Base-by-base conservation (phyloP, 1,140 invertebrate genomes). In the Nebria ingens region DNA sequence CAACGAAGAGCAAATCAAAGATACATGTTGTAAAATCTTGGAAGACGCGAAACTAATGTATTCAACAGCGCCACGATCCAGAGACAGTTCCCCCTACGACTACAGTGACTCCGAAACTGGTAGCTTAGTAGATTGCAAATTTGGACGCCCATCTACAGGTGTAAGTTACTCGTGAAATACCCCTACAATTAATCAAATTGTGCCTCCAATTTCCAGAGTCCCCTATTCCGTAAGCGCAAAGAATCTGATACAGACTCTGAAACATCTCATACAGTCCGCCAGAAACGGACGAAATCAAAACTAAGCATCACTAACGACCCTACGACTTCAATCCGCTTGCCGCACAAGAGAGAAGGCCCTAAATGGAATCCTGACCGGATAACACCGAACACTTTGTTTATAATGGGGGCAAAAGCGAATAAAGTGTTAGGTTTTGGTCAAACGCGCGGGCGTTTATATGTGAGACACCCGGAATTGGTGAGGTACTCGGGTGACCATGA, bases 401-500 rank as follows among this genome's bases (percentile, higher is more conserved):
- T 91, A 38, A 86, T 91, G 83, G 86, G 86, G 38, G 83, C 86
- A 59, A 84, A 85, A 68, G 80, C 80, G 20, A 81, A 82, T 62
- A 86, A 85, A 72, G 86, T 85, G 54, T 70, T 89, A 52, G 86
- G 86, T n/a, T 76, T 87, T 61, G 84, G 85, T 20, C 82, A 84
- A 62, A 86, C 84, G 2, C 73, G 86, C 62, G 86, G 86, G 2
- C 74, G 86, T 21, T 64, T 89, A 2, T 89, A 88, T 61, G 84
- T 85, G 1, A 81, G 87, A 66, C 87, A 91, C 75, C 83, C 87
- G 23, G 85, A 86, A 21, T 60, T 90, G 13, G 81, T 86, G 51
- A 79, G 84, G 64, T 91, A 91, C 71, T 81, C 82, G 53, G 85
- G 86, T 40, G 88, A 91, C 65, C 81, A 81, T 56, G 84, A 87